These are phyloP conservation scores for Agrotis ipsilon DNA, from an alignment of 2,888 invertebrate species.

Conservation along the genomic window DNA sequence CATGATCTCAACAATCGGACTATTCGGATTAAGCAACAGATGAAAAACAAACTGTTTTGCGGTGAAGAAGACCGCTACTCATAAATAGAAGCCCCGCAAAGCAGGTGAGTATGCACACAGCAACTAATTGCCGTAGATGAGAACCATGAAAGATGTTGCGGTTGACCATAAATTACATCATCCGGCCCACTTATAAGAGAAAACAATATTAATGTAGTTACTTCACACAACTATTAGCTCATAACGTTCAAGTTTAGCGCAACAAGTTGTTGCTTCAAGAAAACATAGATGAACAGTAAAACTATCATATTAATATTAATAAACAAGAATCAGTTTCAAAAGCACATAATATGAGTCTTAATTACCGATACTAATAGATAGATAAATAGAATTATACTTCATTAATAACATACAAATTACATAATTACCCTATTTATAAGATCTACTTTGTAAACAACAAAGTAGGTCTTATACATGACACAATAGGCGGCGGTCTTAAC, in stretches of 20 bases:
- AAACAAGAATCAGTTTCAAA: not conserved
- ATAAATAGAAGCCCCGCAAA: not conserved
- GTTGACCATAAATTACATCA: constrained; percentile 43
- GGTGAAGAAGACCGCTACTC: not conserved
- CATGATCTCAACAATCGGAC: no score
- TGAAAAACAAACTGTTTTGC: not conserved
- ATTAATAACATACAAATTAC: no score
- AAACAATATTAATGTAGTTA: constrained; percentile 29
- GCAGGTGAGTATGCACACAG: not conserved
- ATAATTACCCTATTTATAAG: no score
- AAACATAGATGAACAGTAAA: constrained; percentile 1
- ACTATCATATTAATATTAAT: not conserved
- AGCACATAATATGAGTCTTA: no score
- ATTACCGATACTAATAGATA: no score
- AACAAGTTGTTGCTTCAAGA: no score
- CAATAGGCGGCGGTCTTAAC: no score
- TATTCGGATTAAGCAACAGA: no score
- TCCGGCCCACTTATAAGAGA: constrained; percentile 20
- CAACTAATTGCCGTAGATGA: constrained; percentile 15
- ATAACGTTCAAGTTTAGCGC: no score
- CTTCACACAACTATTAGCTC: constrained; percentile 8
- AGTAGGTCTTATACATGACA: no score
- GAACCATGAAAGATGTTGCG: constrained; percentile 38
- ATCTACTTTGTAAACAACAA: no score
- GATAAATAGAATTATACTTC: no score